These are phyloP conservation scores for Trilocha varians DNA, from an alignment of 2,888 invertebrate genomes.

Conservation along the genomic window DNA sequence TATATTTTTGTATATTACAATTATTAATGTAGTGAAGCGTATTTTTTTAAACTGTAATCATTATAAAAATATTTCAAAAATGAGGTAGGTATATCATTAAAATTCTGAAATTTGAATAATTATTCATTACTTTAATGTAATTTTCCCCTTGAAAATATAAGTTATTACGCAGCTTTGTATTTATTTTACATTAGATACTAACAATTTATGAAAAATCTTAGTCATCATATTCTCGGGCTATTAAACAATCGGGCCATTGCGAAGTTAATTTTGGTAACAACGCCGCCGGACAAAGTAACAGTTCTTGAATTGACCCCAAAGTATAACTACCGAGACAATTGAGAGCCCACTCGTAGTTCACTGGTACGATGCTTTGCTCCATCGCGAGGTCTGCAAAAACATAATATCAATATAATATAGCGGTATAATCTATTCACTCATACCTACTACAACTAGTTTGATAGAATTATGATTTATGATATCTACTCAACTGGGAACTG, in stretches of 20 bases:
- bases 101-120: too few relatives aligned
- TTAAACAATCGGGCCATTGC: slow-evolving; percentile 38
- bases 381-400: slow-evolving; percentile 49
- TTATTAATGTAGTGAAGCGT: too few relatives aligned
- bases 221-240: slow-evolving; percentile 30
- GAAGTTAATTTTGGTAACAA: slow-evolving; percentile 29
- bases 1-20: too few relatives aligned
- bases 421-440: neutral
- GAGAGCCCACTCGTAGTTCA: slow-evolving; percentile 66
- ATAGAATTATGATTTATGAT: too few relatives aligned
- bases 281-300: slow-evolving; percentile 46
- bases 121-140: too few relatives aligned
- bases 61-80: too few relatives aligned
- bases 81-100: too few relatives aligned
- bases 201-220: neutral
- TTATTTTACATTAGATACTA: neutral
- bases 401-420: slow-evolving; percentile 4
- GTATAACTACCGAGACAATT: slow-evolving; percentile 55
- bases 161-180: neutral
- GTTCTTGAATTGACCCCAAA: slow-evolving; percentile 37
- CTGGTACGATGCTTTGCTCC: slow-evolving; percentile 49
- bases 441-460: too few relatives aligned
- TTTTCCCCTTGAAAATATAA: neutral
- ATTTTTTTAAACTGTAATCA: too few relatives aligned
- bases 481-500: too few relatives aligned